Base-by-base conservation (phyloP, 2,888 invertebrate species). In the Teleiodes luculella region DNA sequence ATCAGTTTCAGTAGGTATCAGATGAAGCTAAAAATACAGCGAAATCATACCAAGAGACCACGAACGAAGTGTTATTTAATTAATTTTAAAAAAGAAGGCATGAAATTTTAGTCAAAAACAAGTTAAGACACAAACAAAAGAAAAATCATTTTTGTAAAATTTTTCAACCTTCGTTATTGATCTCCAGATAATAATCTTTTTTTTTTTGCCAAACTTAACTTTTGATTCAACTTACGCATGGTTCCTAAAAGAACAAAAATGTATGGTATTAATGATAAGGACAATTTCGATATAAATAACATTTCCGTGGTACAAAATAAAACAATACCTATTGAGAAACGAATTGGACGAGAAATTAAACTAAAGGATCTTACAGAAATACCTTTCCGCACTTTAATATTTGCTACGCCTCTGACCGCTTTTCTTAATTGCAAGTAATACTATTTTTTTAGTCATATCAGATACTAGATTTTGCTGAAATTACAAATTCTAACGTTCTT, bases 181-280 rank as follows among this genome's bases (percentile, higher is more conserved):
- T 16, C 5, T 31, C 30, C 8, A 16, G 46, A 30, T 5, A 31
- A 46, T 35, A 13, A 37, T 7, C 11, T 1, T 10, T 11, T 1
- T 41, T 8, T 13, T 46, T 76, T 79, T 80, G 83, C 86, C 79
- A 85, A 80, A 80, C 68, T 80, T 74, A 49, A 37, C 49, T 49
- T 11, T 24, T 35, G 49, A n/a, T 13, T 74, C 66, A 67, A 90
- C 90, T 90, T 90, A 90, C 90, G 86, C 90, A 83, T 90, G 89
- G 83, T 90, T 90, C 90, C 90, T 90, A 90, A 81, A 87, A 89
- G 85, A 86, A 87, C 80, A 88, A 76, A 51, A 87, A 86, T 78
- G 68, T 62, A 62, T 59, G 55, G 60, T 68, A 74, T 79, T 82
- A 80, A 74, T 72, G 43, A 49, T 16, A 45, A 10, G 39, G 20